These are phyloP conservation scores for Eupithecia pulchellata DNA, from an alignment of 2,888 invertebrate species.

Conservation along the genomic window DNA sequence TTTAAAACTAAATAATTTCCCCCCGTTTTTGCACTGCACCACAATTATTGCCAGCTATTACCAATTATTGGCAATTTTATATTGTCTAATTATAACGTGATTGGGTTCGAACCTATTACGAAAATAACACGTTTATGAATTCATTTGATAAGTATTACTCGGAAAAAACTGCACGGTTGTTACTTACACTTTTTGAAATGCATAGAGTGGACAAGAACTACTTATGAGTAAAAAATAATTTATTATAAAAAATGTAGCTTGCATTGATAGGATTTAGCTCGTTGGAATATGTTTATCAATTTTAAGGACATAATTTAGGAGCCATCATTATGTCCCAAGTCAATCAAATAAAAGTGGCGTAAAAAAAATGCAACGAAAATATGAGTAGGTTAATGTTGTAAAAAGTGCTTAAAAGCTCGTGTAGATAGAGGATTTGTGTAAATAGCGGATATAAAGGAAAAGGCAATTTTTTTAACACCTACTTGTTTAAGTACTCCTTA, in stretches of 20 bases:
- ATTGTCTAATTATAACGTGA: slow-evolving; percentile 55
- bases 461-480: too few species aligned
- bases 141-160: slow-evolving; percentile 52
- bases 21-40: slow-evolving; percentile 49
- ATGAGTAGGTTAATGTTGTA: too few species aligned
- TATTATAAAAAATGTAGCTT: too few species aligned
- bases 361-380: neutral
- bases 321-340: too few species aligned
- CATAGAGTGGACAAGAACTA: neutral
- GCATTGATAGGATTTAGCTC: too few species aligned
- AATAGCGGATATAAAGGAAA: too few species aligned
- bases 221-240: too few species aligned
- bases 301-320: too few species aligned
- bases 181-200: neutral
- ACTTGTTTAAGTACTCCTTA: neutral
- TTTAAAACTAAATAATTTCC: slow-evolving; percentile 51
- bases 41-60: slow-evolving; percentile 46
- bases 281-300: too few species aligned
- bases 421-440: too few species aligned
- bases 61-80: slow-evolving; percentile 45
- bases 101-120: slow-evolving; percentile 52
- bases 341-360: neutral
- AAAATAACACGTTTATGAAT: slow-evolving; percentile 53
- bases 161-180: slow-evolving; percentile 31
- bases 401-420: neutral